These are phyloP conservation scores for Apostichopus leukothele DNA, from an alignment of 53 echinoderm and acorn worm species.

Conservation along the genomic window DNA sequence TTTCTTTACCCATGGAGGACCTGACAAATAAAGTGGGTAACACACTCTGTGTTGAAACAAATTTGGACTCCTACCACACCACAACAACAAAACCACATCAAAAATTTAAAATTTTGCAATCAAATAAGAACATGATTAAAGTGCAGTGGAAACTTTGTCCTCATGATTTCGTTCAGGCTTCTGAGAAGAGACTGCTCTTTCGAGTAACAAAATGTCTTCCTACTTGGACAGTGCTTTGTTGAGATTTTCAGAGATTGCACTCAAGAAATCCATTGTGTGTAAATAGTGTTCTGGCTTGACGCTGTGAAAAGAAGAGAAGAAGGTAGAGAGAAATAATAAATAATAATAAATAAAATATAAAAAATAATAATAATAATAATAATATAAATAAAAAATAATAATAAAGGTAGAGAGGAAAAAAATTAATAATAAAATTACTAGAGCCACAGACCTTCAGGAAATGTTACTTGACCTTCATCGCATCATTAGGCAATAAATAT, in stretches of 20 bases:
- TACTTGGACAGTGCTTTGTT: conserved; percentile 55
- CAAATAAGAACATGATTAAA: background rate
- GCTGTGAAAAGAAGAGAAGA: conserved; percentile 52
- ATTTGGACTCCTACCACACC: background rate
- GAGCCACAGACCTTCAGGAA: no score
- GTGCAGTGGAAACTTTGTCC: background rate
- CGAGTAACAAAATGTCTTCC: background rate
- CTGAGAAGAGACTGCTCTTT: background rate
- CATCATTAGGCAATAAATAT: no score
- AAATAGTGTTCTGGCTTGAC: conserved; percentile 96
- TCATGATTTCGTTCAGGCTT: background rate
- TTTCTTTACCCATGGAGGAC: no score
- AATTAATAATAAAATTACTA: no score
- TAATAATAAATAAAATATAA: no score
- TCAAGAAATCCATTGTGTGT: conserved; percentile 96
- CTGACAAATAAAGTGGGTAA: no score
- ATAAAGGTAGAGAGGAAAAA: no score
- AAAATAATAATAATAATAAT: no score
- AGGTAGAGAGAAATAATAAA: conserved; percentile 22
- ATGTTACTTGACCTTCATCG: no score
- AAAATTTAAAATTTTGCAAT: background rate
- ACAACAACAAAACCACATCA: conserved; percentile 11
- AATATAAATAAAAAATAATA: no score
- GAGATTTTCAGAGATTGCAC: conserved; percentile 80
- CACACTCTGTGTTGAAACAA: background rate